Conservation (phyloP, 2,797 vertebrate genomes). For the Nyctalus aviator region DNA sequence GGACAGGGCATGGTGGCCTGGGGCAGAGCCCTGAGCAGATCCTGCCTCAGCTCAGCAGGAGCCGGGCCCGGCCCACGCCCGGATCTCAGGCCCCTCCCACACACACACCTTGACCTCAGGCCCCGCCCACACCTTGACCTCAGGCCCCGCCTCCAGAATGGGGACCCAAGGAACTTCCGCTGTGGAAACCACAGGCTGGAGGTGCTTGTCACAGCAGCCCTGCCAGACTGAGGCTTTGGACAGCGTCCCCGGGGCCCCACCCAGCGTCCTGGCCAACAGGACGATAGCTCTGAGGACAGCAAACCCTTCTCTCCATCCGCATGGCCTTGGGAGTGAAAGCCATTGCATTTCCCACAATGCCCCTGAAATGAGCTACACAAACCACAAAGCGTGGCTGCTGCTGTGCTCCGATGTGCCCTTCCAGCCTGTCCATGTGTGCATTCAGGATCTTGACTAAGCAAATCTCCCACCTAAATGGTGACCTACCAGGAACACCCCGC, state of each 20-base stretch:
- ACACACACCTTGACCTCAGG: no score
- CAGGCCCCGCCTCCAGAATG: neutral
- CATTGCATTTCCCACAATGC: neutral
- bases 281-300: no score
- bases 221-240: no score
- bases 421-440: neutral
- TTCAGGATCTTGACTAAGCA: neutral
- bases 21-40: fast-evolving
- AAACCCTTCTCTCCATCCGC: neutral
- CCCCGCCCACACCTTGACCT: no score
- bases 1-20: neutral
- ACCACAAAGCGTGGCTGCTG: neutral
- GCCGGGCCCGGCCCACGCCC: fast-evolving
- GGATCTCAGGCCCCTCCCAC: no score
- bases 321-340: neutral
- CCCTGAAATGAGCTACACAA: neutral
- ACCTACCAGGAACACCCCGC: neutral
- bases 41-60: neutral
- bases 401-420: neutral
- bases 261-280: no score
- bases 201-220: neutral
- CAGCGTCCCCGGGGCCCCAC: fast-evolving
- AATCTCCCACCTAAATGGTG: neutral
- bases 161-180: fast-evolving
- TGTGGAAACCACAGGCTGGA: neutral